Evolutionary conservation across 2,888 invertebrate genomes (phyloP).

Genomic region (Dendrolimus pini): DNA sequence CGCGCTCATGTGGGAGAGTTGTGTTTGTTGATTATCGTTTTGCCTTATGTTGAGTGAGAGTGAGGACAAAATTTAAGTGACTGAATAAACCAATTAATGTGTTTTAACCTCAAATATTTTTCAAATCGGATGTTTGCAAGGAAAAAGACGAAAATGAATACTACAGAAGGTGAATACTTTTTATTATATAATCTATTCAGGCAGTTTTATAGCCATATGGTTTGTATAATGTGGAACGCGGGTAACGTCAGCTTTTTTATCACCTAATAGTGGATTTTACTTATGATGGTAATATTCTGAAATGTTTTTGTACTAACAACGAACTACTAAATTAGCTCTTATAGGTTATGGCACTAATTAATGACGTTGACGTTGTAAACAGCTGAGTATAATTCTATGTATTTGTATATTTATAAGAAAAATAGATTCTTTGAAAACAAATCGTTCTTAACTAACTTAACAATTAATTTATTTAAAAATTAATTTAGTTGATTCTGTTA

Average conservation of each 20-base stretch:
- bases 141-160: constrained; percentile 49
- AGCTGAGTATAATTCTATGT: not conserved
- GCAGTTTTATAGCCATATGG: constrained; percentile 42
- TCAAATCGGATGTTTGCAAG: constrained; percentile 21
- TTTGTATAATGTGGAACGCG: constrained; percentile 36
- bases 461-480: too few species aligned
- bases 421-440: too few species aligned
- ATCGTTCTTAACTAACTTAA: too few species aligned
- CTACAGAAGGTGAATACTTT: constrained; percentile 49
- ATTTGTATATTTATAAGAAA: too few species aligned
- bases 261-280: constrained; percentile 6
- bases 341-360: not conserved
- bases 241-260: constrained; percentile 30
- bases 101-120: constrained; percentile 23
- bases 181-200: constrained; percentile 38
- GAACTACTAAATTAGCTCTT: not conserved
- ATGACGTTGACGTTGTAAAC: not conserved
- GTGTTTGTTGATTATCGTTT: constrained; percentile 38
- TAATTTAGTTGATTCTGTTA: too few species aligned
- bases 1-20: constrained; percentile 53
- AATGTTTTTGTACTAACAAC: not conserved
- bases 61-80: constrained; percentile 25
- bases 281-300: not conserved
- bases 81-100: constrained; percentile 31
- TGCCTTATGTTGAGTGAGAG: constrained; percentile 38